Conservation (phyloP, 1,140 invertebrate genomes). For the Caenorhabditis brenneri region DNA sequence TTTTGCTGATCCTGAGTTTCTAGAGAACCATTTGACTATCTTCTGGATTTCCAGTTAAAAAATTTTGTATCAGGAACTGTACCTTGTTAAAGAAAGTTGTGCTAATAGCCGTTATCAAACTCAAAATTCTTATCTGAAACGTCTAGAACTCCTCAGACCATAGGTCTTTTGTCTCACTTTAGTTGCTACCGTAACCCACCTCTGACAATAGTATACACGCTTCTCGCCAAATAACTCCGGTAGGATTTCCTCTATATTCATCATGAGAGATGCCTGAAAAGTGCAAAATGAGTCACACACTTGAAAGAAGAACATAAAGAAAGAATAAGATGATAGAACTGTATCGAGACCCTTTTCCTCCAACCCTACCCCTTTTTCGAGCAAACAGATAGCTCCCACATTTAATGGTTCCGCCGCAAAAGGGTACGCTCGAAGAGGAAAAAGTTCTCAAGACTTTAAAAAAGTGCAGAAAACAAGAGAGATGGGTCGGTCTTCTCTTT, state of each 20-base stretch:
- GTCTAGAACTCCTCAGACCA: too few relatives aligned
- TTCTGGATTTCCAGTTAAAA: too few relatives aligned
- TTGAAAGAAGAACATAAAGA: background rate
- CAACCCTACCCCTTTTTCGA: too few relatives aligned
- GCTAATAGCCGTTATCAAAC: too few relatives aligned
- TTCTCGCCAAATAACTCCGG: constrained; percentile 54
- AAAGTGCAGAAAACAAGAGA: background rate
- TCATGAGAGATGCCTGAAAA: constrained; percentile 22
- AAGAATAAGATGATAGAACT: background rate
- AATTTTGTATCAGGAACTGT: too few relatives aligned
- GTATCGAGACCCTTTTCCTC: too few relatives aligned
- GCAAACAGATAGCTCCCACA: background rate
- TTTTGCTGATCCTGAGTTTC: too few relatives aligned
- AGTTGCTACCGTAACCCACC: background rate
- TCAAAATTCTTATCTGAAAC: too few relatives aligned
- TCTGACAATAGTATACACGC: constrained; percentile 57
- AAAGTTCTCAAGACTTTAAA: background rate
- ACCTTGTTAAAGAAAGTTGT: too few relatives aligned
- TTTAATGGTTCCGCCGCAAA: background rate
- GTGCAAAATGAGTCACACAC: background rate
- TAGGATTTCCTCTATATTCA: constrained; percentile 55
- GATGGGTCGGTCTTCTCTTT: too few relatives aligned
- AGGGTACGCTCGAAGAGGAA: background rate
- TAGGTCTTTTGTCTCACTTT: too few relatives aligned
- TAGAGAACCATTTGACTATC: too few relatives aligned